These are phyloP conservation scores for Eueremaeus valkanovi DNA, from an alignment of 2,888 invertebrate species.

Conservation along the genomic window DNA sequence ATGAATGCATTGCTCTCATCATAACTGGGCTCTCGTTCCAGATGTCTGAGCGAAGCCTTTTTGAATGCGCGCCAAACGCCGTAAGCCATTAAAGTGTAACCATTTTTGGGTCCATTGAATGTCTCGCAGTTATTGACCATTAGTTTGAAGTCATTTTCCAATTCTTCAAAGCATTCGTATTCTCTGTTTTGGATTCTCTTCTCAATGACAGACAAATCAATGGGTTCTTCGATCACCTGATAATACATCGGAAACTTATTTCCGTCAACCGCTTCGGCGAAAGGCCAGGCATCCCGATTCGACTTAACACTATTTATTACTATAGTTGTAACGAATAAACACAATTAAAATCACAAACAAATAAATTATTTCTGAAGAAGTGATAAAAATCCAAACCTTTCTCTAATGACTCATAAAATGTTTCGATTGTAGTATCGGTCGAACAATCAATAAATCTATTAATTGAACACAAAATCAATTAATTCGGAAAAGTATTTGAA, in stretches of 20 bases:
- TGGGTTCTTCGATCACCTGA: conserved; percentile 63
- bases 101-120: conserved; percentile 89
- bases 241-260: conserved; percentile 80
- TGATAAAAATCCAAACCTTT: not conserved
- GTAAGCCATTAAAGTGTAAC: conserved; percentile 52
- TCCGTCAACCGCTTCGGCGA: conserved; percentile 86
- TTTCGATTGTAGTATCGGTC: not conserved
- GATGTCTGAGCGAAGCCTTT: not conserved
- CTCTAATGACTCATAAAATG: not conserved
- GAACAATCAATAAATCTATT: not conserved
- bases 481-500: not conserved
- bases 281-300: conserved; percentile 91
- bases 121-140: conserved; percentile 88
- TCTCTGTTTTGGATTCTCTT: conserved; percentile 75
- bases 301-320: conserved; percentile 79
- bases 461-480: not conserved
- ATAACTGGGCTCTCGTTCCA: conserved; percentile 15
- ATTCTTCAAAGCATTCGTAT: conserved; percentile 72
- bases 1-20: conserved; percentile 40
- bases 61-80: conserved; percentile 38
- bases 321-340: too few species aligned
- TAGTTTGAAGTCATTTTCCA: conserved; percentile 80
- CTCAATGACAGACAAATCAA: conserved; percentile 84
- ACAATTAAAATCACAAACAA: not conserved
- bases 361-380: not conserved